Percentiles rank a stretch among this genome's conserved stretches.
Evolutionary conservation across 2,113 vertebrate species (phyloP).

Genomic region (Gallinago media): DNA sequence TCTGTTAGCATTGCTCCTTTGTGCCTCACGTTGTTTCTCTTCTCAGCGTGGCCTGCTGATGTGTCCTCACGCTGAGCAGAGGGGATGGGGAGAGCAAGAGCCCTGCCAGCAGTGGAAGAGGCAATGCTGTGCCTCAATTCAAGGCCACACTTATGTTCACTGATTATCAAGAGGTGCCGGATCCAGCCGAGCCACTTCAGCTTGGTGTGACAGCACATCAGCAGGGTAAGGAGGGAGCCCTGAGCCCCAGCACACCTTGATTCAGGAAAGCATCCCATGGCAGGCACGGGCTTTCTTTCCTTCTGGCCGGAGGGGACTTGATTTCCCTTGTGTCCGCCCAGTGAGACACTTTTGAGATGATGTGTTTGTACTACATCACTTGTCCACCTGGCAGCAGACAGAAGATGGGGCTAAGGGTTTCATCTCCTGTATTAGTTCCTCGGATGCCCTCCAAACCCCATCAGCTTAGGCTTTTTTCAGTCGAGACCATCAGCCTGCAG

Average conservation of each 20-base stretch:
- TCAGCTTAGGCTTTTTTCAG: not conserved
- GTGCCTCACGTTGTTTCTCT: not conserved
- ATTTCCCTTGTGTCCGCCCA: not conserved
- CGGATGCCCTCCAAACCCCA: not conserved
- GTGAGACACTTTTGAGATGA: rapidly evolving
- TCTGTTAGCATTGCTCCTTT: not conserved
- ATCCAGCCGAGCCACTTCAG: not conserved
- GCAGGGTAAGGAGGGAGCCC: not conserved
- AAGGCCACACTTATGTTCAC: not conserved
- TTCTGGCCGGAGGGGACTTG: not conserved
- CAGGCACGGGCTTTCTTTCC: not conserved
- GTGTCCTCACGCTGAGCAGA: not conserved
- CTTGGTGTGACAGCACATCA: conserved; percentile 12
- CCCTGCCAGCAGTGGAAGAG: not conserved
- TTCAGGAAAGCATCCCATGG: not conserved
- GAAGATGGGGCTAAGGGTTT: not conserved
- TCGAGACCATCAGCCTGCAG: not conserved
- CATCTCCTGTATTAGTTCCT: not conserved
- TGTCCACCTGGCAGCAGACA: not conserved
- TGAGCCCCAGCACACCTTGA: not conserved
- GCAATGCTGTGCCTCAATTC: not conserved
- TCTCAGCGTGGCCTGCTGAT: not conserved
- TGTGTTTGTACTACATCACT: not conserved
- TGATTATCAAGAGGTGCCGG: conserved; percentile 5
- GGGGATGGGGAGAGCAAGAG: not conserved